Evolutionary conservation across 2,113 vertebrate species (phyloP), one percentile per base, ranked within the genome.

Genomic region (Calonectris borealis): DNA sequence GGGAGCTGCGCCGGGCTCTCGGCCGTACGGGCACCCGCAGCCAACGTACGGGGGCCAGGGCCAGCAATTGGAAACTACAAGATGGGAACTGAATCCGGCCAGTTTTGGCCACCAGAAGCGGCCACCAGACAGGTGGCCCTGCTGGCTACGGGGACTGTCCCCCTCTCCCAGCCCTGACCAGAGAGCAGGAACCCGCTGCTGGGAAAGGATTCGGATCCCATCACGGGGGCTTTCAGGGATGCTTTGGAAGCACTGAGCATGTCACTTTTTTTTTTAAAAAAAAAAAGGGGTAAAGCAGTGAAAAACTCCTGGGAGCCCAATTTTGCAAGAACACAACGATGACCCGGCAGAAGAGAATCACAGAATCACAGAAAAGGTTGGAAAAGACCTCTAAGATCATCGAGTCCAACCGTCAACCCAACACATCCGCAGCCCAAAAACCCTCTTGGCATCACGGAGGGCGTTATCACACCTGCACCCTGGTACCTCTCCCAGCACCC

Each of bases 1-100:
- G n/a, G 32, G 48, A 38, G 31, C 57, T 4, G 36, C 0, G 3
- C 36, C 2, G 0, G 72, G 64, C 18, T 36, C 18, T 42, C 0
- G 2, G 48, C 44, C 7, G 0, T 3, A 7, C 0, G 3, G 32
- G 44, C 19, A 57, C 61, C 57, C 32, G 1, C 24, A 11, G 25
- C 62, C 20, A 24, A 3, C 0, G 3, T 6, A 7, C 1, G 1
- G 24, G 42, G 3, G 3, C 9, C 19, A 52, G 51, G 31, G 60
- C 29, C 16, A 15, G 38, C 29, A 86, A 18, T 1, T 2, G 60
- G 54, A 65, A 90, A 52, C 3, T 54, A 8, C 36, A 27, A 24
- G 64, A 38, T 3, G 13, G 44, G 78, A 69, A 42, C 20, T 2
- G 46, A 52, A 22, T 24, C 29, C 1, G 2, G 31, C 12, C 78